Percentiles rank a stretch among this genome's conserved stretches.
phyloP scores from a whole-genome alignment of 2,797 vertebrate species.

The Valencia hispanica region DNA sequence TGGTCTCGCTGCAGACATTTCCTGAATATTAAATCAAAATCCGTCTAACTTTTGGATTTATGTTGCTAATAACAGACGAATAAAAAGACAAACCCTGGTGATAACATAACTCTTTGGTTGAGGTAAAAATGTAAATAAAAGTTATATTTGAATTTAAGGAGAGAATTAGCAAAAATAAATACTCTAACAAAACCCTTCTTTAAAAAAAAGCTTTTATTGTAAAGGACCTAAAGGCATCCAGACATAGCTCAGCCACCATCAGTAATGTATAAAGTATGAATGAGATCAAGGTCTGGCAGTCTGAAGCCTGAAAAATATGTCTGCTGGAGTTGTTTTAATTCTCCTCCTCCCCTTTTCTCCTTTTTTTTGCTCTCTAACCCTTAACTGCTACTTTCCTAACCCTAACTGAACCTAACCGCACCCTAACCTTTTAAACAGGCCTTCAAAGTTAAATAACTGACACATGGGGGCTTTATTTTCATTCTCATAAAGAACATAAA shows the following conservation, averaged over 20 bases:
- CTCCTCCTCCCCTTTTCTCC: background rate
- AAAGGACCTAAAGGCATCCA: slow-evolving; percentile 23
- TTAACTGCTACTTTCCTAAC: background rate
- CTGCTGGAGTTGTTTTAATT: slow-evolving; percentile 31
- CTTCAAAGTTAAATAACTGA: slow-evolving; percentile 12
- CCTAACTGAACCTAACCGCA: background rate
- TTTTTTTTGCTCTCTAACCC: background rate
- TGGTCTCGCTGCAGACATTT: too few species aligned
- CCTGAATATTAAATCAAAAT: too few species aligned
- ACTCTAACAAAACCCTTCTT: background rate
- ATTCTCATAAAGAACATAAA: background rate
- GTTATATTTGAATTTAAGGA: background rate
- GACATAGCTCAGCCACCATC: slow-evolving; percentile 16
- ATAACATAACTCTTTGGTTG: too few species aligned
- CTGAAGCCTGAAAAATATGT: slow-evolving; percentile 39
- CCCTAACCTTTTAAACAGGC: background rate
- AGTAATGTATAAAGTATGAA: slow-evolving; percentile 63
- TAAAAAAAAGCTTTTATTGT: background rate
- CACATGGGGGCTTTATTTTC: background rate
- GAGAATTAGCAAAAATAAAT: background rate
- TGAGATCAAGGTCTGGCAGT: slow-evolving; percentile 56
- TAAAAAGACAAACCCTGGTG: too few species aligned
- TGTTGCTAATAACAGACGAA: too few species aligned
- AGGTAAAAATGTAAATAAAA: background rate
- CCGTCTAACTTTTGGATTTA: too few species aligned